Conservation (phyloP, 2,113 vertebrate species). For the Elaphurus davidianus region DNA sequence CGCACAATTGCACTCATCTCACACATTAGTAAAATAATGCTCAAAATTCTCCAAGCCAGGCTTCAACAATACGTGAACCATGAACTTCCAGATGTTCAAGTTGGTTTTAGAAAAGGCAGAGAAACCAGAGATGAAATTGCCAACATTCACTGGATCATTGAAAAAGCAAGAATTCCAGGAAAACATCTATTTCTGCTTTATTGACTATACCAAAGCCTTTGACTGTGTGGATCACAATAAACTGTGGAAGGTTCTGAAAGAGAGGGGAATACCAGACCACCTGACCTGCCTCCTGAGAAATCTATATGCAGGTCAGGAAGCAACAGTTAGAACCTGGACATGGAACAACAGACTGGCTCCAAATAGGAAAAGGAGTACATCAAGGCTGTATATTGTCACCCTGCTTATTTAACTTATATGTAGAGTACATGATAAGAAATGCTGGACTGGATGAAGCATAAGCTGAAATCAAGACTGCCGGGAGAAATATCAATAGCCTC, state of each 20-base stretch:
- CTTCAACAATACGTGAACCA: neutral
- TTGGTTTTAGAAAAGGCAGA: neutral
- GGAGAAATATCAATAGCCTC: neutral
- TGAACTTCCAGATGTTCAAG: neutral
- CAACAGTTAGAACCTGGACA: neutral
- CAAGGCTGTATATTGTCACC: neutral
- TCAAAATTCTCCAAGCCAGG: neutral
- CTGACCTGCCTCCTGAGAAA: neutral
- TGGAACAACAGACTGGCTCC: neutral
- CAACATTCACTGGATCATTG: neutral
- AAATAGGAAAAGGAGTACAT: neutral
- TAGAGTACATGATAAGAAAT: neutral
- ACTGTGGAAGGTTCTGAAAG: neutral
- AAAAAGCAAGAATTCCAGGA: neutral
- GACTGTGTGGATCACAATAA: neutral
- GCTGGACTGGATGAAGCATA: neutral
- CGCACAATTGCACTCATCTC: fast-evolving
- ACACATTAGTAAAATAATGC: neutral
- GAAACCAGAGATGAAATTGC: neutral
- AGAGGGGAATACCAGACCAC: neutral
- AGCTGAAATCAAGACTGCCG: neutral
- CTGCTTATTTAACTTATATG: neutral
- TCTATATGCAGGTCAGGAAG: neutral
- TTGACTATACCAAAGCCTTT: neutral
- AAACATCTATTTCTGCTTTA: neutral